Evolutionary conservation across 2,888 invertebrate species (phyloP), one percentile per base, ranked within the genome.

Genomic region (Branchellion lobata): DNA sequence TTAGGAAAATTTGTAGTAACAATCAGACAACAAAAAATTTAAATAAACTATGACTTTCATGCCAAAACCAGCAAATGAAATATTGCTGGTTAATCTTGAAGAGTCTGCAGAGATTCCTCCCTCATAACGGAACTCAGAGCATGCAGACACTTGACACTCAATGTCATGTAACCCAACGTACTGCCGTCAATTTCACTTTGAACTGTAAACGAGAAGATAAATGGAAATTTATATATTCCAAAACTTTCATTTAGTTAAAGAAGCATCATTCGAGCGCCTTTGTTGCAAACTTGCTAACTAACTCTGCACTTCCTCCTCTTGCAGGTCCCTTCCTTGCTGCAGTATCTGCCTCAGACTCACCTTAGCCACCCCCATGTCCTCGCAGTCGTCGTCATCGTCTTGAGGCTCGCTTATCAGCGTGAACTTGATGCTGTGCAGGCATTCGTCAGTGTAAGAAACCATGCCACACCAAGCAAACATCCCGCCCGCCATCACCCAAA

Each of bases 381-480:
- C 87, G 84, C 88, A 88, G n/a, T 88, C 88, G 0, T 84, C 85
- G 27, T 85, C 85, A 51, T 86, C 85, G 75, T 86, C 85, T 1
- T 86, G 85, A 1, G 86, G 86, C 81, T 88, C 88, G 83, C 86
- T 87, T n/a, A 88, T 88, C 72, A 88, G 84, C 3, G 86, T 87
- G 83, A 88, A 88, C 71, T 84, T 83, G 40, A 88, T 85, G 71
- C 88, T 88, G n/a, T n/a, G n/a, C n/a, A n/a, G n/a, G n/a, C n/a
- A n/a, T n/a, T n/a, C n/a, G n/a, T n/a, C n/a, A n/a, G n/a, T n/a
- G n/a, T n/a, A n/a, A n/a, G n/a, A n/a, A n/a, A n/a, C n/a, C n/a
- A n/a, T n/a, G n/a, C n/a, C n/a, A n/a, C n/a, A n/a, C n/a, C n/a
- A n/a, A n/a, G n/a, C n/a, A n/a, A n/a, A n/a, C n/a, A n/a, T n/a